A percentile compares a stretch with the other conserved stretches of the same genome.
phyloP scores from a whole-genome alignment of 2,888 invertebrate species.

The Spodoptera exigua region DNA sequence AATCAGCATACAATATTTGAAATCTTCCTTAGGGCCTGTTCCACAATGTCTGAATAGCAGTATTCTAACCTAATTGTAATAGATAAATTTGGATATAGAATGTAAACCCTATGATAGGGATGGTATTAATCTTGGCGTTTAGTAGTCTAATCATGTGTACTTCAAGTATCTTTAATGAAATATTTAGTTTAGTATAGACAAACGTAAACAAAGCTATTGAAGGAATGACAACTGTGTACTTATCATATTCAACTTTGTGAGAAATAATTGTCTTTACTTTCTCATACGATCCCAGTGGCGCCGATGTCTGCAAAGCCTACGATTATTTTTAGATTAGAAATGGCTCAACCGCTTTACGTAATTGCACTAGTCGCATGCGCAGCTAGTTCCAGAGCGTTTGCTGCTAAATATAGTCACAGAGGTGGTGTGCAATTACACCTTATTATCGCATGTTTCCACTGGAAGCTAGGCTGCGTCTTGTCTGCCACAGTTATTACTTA shows the following conservation, averaged over 20 bases:
- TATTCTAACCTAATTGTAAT: no score
- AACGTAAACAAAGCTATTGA: slow-evolving; percentile 28
- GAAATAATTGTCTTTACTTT: slow-evolving; percentile 86
- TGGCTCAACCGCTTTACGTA: slow-evolving; percentile 89
- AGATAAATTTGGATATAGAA: no score
- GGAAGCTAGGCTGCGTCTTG: slow-evolving; percentile 80
- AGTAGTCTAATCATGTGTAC: no score
- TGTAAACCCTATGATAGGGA: no score
- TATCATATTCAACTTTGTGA: slow-evolving; percentile 62
- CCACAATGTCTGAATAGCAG: no score
- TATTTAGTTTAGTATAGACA: slow-evolving; percentile 8
- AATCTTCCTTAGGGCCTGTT: no score
- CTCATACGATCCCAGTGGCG: slow-evolving; percentile 87
- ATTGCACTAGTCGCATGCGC: slow-evolving; percentile 87
- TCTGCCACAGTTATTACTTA: slow-evolving; percentile 75
- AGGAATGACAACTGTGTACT: slow-evolving; percentile 22
- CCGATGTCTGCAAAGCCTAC: slow-evolving; percentile 86
- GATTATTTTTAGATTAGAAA: slow-evolving; percentile 90
- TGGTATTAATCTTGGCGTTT: no score
- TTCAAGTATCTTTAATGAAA: slow-evolving; percentile 6
- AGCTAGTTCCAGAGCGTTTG: slow-evolving; percentile 86
- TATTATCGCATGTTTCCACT: slow-evolving; percentile 88
- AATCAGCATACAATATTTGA: no score
- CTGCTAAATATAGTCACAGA: slow-evolving; percentile 88
- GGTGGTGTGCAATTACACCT: slow-evolving; percentile 87